Evolutionary conservation across 2,113 vertebrate species (phyloP), one percentile per base, ranked within the genome.

Genomic region (Arothron firmamentum): DNA sequence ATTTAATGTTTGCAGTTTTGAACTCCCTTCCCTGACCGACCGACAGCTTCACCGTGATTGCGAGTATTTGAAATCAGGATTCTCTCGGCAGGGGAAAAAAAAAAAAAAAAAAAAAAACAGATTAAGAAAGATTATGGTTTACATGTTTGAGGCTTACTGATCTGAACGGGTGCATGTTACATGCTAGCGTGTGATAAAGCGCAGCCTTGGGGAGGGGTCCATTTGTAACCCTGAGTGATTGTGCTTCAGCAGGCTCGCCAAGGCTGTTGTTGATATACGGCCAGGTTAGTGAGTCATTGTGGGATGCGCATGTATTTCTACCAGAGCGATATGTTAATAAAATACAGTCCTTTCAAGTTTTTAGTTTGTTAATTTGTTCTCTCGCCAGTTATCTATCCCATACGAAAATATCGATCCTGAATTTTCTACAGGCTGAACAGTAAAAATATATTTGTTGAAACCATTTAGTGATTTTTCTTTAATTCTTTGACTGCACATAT

Each of bases 121-220:
- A 75, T 78, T 70, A 77, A 64, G 62, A 62, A 52, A 78, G 81
- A 80, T 80, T 70, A 76, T 5, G 51, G 51, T 17, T 74, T 52
- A 57, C 70, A 74, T 70, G 57, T 66, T 65, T 49, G 60, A 61
- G 55, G 67, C 54, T 66, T 72, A 65, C 41, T 65, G 62, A 65
- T 49, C 65, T 56, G 57, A 78, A 72, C 61, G 71, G 79, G 79
- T 66, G 66, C 67, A 70, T 65, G 64, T 65, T 69, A 58, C 41
- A 68, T 73, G 77, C 62, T 67, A 20, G 57, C 56, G 50, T 69
- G 63, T 74, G 65, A 78, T 77, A 65, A 69, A 78, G 58, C 49
- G 18, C 41, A 62, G 72, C 21, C 65, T 74, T 60, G 68, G 17
- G 15, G 50, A 18, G 52, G 59, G 34, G 34, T 31, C 66, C 43